Base-by-base conservation (phyloP, 1,140 invertebrate species). In the Plectrocnemia conspersa region DNA sequence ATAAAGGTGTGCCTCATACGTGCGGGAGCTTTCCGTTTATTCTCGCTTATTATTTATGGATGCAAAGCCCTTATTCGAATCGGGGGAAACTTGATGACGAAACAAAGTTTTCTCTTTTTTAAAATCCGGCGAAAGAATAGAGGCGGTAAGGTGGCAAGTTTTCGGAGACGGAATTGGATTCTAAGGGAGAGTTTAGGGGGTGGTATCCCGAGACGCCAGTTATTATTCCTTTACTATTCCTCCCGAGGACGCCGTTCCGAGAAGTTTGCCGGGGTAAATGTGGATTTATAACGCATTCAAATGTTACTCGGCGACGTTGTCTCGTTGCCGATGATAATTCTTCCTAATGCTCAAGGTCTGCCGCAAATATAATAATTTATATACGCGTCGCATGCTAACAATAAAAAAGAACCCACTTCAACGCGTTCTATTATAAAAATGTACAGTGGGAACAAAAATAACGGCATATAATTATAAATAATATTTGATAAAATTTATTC, bases 21-120 rank as follows among this genome's bases (percentile, higher is more conserved):
- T 54, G 50, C 42, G n/a, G n/a, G 45, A 49, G 53, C 45, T 56
- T 46, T 21, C 56, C 50, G 49, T 58, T n/a, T 53, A 49, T 44
- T 40, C 27, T 27, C 19, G 55, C 55, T 54, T 59, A 59, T 59
- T 59, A 58, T 58, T 58, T 54, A 59, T 54, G 29, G 27, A 52
- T 59, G 52, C 42, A 41, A 52, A 48, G 25, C 46, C 23, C 32
- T 50, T 21, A 18, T 19, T 22, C 21, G 53, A 48, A 44, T 48
- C 15, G 36, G 42, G 19, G 29, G 48, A 56, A 41, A 35, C 13
- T 41, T 27, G 38, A 49, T 56, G 53, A 49, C 27, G 36, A 19
- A 48, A 32, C 11, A 3, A 35, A 46, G 27, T 46, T 54, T 46
- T 54, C 29, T 45, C n/a, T n/a, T n/a, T n/a, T 54, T 54, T 54